Evolutionary conservation across 2,113 vertebrate species (phyloP).

Genomic region (Antechinus stuartii): DNA sequence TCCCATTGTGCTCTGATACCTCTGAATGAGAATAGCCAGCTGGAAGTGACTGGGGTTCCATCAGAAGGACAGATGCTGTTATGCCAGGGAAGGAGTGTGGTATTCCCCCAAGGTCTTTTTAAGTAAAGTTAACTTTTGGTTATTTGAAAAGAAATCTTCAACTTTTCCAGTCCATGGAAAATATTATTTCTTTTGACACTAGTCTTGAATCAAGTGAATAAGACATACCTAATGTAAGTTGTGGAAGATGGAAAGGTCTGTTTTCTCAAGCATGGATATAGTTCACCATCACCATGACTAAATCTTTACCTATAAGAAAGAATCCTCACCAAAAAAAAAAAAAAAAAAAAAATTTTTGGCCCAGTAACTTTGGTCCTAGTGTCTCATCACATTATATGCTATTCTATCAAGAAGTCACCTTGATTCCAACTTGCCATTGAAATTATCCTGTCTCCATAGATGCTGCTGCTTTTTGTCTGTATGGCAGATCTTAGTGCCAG

Average conservation of each 20-base stretch:
- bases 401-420: background rate
- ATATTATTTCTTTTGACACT: conserved; percentile 44
- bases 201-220: conserved; percentile 34
- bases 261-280: background rate
- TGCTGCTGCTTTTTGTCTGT: background rate
- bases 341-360: no score
- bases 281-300: background rate
- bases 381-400: background rate
- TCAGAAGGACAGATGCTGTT: background rate
- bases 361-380: background rate
- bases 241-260: conserved; percentile 20
- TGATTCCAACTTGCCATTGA: background rate
- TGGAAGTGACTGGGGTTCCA: background rate
- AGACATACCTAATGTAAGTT: conserved; percentile 32
- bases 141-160: conserved; percentile 57
- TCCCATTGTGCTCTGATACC: background rate
- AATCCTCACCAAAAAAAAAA: background rate
- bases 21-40: background rate
- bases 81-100: conserved; percentile 26
- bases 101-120: conserved; percentile 14
- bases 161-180: conserved; percentile 25
- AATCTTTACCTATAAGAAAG: conserved; percentile 4
- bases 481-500: background rate
- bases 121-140: background rate
- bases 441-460: background rate